A percentile compares a stretch with the other conserved stretches of the same genome.
Evolutionary conservation across 2,888 invertebrate genomes (phyloP).

Genomic region (Sinelater perroti): DNA sequence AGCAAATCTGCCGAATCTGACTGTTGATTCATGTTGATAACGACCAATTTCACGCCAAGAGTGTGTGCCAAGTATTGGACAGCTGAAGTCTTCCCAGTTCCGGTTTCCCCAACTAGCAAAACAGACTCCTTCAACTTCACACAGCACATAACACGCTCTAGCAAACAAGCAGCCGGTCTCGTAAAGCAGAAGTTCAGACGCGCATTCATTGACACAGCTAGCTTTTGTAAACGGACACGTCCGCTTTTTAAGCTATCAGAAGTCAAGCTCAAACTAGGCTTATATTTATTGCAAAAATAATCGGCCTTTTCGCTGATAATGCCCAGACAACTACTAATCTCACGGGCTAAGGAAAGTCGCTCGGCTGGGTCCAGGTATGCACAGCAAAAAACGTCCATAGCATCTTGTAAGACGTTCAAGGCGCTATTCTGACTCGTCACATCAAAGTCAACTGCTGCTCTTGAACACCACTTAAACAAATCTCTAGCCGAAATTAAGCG

Average conservation of each 20-base stretch:
- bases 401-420: constrained; percentile 83
- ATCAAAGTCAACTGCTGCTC: constrained; percentile 78
- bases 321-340: constrained; percentile 83
- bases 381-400: constrained; percentile 90
- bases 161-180: constrained; percentile 77
- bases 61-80: constrained; percentile 90
- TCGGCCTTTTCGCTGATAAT: constrained; percentile 84
- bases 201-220: constrained; percentile 38
- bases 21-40: constrained; percentile 99
- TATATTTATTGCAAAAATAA: constrained; percentile 79
- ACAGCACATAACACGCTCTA: constrained; percentile 90
- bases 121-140: constrained; percentile 87
- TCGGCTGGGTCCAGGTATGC: constrained; percentile 73
- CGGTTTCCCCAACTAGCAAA: constrained; percentile 96
- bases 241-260: constrained; percentile 73
- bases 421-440: constrained; percentile 75
- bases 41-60: constrained; percentile 84
- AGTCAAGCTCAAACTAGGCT: constrained; percentile 75
- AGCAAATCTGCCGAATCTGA: constrained; percentile 96
- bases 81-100: constrained; percentile 96
- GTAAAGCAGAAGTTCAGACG: constrained; percentile 80
- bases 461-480: constrained; percentile 88
- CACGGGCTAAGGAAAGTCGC: constrained; percentile 73
- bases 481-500: constrained; percentile 85
- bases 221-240: constrained; percentile 64